Conservation (phyloP, 2,888 invertebrate genomes). For the Prosapia bicincta region DNA sequence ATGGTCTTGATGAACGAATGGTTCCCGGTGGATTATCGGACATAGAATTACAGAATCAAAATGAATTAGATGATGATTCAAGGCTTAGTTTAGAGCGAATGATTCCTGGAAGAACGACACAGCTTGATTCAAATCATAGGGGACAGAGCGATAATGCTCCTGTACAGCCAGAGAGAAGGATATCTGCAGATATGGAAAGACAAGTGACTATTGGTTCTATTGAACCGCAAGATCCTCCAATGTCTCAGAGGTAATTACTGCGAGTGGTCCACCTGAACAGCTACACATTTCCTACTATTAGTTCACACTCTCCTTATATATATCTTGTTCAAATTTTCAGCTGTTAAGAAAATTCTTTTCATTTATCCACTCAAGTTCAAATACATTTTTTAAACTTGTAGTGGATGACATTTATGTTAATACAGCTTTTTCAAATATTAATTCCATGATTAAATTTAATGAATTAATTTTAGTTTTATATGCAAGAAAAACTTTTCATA, state of each 20-base stretch:
- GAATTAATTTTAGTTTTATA: too few relatives aligned
- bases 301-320: too few relatives aligned
- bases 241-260: neutral
- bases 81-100: conserved; percentile 8
- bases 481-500: too few relatives aligned
- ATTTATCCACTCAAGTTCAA: too few relatives aligned
- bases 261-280: too few relatives aligned
- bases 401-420: too few relatives aligned
- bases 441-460: too few relatives aligned
- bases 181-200: conserved; percentile 3
- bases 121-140: neutral
- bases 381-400: too few relatives aligned
- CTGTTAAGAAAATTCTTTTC: too few relatives aligned
- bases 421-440: too few relatives aligned
- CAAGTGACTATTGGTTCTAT: conserved; percentile 3
- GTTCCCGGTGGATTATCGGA: conserved; percentile 45
- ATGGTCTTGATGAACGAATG: conserved; percentile 43
- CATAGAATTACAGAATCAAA: conserved; percentile 2
- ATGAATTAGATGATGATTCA: neutral
- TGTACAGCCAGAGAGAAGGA: neutral
- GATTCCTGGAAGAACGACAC: conserved; percentile 6
- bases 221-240: neutral
- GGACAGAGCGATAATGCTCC: neutral
- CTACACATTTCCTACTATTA: too few relatives aligned
- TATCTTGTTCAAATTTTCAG: too few relatives aligned